phyloP scores from a whole-genome alignment of 1,140 invertebrate species.

The Dryas iulia region DNA sequence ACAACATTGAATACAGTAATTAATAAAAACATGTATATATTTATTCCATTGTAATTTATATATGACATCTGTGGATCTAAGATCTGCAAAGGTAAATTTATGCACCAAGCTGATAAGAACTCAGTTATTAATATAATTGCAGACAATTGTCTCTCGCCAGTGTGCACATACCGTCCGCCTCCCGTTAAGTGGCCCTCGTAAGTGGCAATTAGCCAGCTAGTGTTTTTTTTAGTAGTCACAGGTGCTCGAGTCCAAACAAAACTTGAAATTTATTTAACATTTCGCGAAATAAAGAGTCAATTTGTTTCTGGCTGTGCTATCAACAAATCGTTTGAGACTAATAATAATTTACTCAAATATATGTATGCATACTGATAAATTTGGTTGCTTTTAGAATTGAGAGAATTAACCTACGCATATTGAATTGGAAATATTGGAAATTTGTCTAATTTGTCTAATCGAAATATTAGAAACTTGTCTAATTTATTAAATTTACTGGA shows the following conservation, averaged over 20 bases:
- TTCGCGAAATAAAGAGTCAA: background rate
- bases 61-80: background rate
- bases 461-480: too few species aligned
- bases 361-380: background rate
- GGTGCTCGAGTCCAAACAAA: slow-evolving; percentile 11
- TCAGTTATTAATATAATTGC: slow-evolving; percentile 13
- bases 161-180: slow-evolving; percentile 9
- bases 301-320: background rate
- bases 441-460: too few species aligned
- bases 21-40: too few species aligned
- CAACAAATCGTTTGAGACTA: background rate
- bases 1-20: too few species aligned
- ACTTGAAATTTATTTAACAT: background rate
- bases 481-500: too few species aligned
- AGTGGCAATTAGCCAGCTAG: slow-evolving; percentile 12
- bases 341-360: background rate
- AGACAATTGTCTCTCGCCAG: slow-evolving; percentile 6
- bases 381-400: background rate
- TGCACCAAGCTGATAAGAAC: background rate
- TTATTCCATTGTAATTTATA: background rate
- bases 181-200: slow-evolving; percentile 5
- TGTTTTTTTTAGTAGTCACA: slow-evolving; percentile 20
- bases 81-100: background rate
- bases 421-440: too few species aligned
- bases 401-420: too few species aligned